Percentiles rank a stretch among this genome's conserved stretches.
phyloP scores from a whole-genome alignment of 2,113 vertebrate species.

The Heterochromis multidens region DNA sequence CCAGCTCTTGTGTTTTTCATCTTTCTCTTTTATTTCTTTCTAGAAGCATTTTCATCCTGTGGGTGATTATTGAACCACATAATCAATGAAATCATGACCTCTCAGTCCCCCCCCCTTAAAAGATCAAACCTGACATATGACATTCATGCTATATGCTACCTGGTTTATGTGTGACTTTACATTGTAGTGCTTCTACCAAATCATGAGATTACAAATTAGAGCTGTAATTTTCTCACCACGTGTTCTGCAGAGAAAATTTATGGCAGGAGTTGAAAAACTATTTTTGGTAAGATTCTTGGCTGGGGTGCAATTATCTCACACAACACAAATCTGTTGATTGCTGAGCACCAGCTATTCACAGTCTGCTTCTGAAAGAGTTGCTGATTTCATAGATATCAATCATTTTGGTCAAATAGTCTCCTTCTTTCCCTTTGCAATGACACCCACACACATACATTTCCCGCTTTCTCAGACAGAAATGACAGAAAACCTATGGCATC shows the following conservation, averaged over 20 bases:
- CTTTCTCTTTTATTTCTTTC: neutral
- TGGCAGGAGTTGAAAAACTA: slow-evolving; percentile 13
- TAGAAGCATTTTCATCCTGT: slow-evolving; percentile 52
- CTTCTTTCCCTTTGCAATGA: neutral
- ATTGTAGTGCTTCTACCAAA: neutral
- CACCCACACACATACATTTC: neutral
- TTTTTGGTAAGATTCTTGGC: slow-evolving; percentile 34
- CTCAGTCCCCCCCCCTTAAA: neutral
- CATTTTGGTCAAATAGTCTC: slow-evolving; percentile 8
- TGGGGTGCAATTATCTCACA: slow-evolving; percentile 46
- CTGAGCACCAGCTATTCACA: slow-evolving; percentile 33
- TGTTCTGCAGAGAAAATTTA: neutral
- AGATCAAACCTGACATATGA: neutral
- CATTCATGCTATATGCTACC: neutral
- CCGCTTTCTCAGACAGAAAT: neutral
- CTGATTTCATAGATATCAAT: slow-evolving; percentile 51
- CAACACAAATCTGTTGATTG: slow-evolving; percentile 62
- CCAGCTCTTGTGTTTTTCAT: neutral
- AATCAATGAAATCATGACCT: slow-evolving; percentile 28
- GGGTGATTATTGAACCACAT: slow-evolving; percentile 41
- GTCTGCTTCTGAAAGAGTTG: slow-evolving; percentile 36
- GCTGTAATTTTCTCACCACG: neutral
- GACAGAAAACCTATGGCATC: neutral
- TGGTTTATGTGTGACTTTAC: neutral
- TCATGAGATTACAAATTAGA: neutral